Conservation (phyloP, 2,888 invertebrate species). For the Diarsia rubi region DNA sequence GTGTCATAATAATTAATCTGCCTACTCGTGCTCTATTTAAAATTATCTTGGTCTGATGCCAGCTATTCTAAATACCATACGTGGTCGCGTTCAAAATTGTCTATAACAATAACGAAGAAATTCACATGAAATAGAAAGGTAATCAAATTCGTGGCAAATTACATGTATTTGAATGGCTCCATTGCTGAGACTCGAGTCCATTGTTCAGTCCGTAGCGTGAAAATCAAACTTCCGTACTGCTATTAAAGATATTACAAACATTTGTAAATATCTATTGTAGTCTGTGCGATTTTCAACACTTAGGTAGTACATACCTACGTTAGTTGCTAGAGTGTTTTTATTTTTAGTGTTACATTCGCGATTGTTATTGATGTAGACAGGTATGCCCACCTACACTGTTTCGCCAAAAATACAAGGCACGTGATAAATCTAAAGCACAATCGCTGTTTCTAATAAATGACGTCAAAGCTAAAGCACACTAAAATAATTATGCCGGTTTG, state of each 20-base stretch:
- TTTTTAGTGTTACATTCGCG: slow-evolving; percentile 61
- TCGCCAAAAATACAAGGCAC: slow-evolving; percentile 53
- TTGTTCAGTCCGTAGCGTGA: slow-evolving; percentile 79
- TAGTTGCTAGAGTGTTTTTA: slow-evolving; percentile 60
- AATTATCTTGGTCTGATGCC: slow-evolving; percentile 83
- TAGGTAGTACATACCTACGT: slow-evolving; percentile 48
- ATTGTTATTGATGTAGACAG: slow-evolving; percentile 67
- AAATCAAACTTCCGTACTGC: slow-evolving; percentile 83
- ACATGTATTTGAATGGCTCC: slow-evolving; percentile 70
- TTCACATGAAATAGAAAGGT: slow-evolving; percentile 77
- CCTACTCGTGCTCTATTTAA: slow-evolving; percentile 85
- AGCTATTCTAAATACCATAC: slow-evolving; percentile 86
- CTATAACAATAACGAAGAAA: slow-evolving; percentile 76
- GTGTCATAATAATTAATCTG: slow-evolving; percentile 86
- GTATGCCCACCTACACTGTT: slow-evolving; percentile 64
- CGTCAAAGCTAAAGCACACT: slow-evolving; percentile 54
- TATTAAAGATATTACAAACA: slow-evolving; percentile 78
- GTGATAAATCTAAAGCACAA: slow-evolving; percentile 60
- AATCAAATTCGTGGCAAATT: slow-evolving; percentile 76
- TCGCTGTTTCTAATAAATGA: slow-evolving; percentile 59
- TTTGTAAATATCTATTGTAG: slow-evolving; percentile 77
- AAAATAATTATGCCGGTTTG: slow-evolving; percentile 57
- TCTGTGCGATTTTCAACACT: slow-evolving; percentile 68
- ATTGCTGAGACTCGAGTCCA: slow-evolving; percentile 74
- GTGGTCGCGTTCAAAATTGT: slow-evolving; percentile 79